Evolutionary conservation across 1,140 invertebrate genomes (phyloP).

Genomic region (Pogonognathellus flavescens): DNA sequence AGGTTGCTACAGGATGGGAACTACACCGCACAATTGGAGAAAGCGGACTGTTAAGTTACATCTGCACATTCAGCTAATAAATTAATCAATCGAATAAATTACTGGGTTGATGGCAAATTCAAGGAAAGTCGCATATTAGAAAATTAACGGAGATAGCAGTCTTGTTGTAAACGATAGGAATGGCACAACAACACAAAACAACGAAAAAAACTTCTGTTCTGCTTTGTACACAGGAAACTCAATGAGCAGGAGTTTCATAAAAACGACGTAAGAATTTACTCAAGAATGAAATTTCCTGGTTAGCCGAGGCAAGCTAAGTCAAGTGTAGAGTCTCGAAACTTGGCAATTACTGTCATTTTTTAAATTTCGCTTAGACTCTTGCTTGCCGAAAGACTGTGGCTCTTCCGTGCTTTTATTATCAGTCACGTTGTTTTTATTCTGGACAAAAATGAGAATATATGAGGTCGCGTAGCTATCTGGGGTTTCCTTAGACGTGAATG

Average conservation of each 20-base stretch:
- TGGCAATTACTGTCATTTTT: conserved; percentile 46
- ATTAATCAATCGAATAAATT: conserved; percentile 41
- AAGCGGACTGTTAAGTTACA: neutral
- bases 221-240: neutral
- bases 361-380: conserved; percentile 25
- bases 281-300: neutral
- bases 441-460: conserved; percentile 19
- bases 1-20: neutral
- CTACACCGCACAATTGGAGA: neutral
- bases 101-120: conserved; percentile 15
- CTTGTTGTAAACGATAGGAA: neutral
- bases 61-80: neutral
- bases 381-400: neutral
- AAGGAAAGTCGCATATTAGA: neutral
- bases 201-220: neutral
- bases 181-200: neutral
- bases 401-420: conserved; percentile 20
- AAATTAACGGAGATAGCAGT: conserved; percentile 22
- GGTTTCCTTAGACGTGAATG: conserved; percentile 11
- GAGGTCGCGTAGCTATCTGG: neutral
- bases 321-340: conserved; percentile 13
- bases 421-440: conserved; percentile 26
- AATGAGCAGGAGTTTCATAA: neutral
- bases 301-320: neutral
- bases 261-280: neutral